Percentiles rank a stretch among this genome's conserved stretches.
These are phyloP conservation scores for Zapus hudsonius DNA, from an alignment of 2,113 vertebrate genomes.

Conservation along the genomic window DNA sequence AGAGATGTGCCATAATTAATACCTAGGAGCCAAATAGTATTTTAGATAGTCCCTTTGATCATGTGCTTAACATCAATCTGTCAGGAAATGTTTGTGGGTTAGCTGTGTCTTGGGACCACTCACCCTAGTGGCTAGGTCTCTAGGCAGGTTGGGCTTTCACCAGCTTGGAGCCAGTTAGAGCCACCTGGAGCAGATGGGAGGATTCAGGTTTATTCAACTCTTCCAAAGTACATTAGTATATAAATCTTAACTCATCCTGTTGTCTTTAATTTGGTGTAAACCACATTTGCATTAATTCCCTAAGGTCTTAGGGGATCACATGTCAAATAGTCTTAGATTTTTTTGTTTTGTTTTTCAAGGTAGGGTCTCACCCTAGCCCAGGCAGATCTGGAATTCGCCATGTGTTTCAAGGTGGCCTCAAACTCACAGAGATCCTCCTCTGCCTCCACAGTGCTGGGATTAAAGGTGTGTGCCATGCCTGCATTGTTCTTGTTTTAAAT, in stretches of 20 bases:
- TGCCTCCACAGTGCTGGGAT: neutral
- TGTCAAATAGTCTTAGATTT: neutral
- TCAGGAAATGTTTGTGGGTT: neutral
- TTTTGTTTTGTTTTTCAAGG: neutral
- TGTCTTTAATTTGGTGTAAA: neutral
- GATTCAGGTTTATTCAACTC: neutral
- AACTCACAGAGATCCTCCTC: neutral
- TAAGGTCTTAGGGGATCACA: neutral
- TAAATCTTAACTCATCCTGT: neutral
- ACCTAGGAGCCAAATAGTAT: neutral
- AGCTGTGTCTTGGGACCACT: neutral
- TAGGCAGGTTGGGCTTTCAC: conserved; percentile 2
- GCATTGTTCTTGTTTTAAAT: neutral
- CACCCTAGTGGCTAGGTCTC: neutral
- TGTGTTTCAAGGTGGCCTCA: neutral
- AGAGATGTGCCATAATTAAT: neutral
- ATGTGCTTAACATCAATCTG: neutral
- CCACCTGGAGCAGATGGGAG: neutral
- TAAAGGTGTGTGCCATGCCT: too few relatives aligned
- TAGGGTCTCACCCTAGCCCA: too few relatives aligned
- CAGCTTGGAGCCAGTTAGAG: neutral
- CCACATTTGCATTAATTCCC: neutral
- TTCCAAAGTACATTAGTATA: neutral
- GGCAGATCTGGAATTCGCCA: too few relatives aligned
- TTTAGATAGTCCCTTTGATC: neutral